Base-by-base conservation (phyloP, 2,888 invertebrate genomes). In the Andricus quercusramuli region DNA sequence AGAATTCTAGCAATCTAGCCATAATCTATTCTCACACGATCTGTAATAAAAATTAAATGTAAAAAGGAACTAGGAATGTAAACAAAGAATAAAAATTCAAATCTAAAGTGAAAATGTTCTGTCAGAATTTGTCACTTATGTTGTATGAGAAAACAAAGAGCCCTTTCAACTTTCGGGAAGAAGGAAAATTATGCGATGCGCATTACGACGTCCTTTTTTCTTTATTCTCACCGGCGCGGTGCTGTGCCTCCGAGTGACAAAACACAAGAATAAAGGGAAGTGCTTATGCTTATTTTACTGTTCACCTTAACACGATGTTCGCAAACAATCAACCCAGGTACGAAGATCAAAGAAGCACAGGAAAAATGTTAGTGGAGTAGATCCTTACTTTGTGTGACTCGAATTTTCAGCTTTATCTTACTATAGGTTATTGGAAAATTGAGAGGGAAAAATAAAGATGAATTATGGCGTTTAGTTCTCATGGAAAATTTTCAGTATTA, bases 241-340 rank as follows among this genome's bases (percentile, higher is more conserved):
- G 20, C 51, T 0, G 5, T 37, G 22, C 22, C 13, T 67, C 4
- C 13, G 22, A 41, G 41, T 15, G 15, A 41, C 22, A 67, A 41
- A 67, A 41, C 15, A 1, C 67, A n/a, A 5, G 41, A 67, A 67
- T 41, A 67, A 67, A 67, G 67, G 15, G 20, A n/a, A 67, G 41
- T 56, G 56, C n/a, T 56, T n/a, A 56, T 67, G 41, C 41, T 67
- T 41, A 67, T 41, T 67, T 15, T 11, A 37, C 67, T 67, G 41
- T 67, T 67, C 41, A 41, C 67, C 15, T 41, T 41, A 67, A 67
- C 67, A 11, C 67, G 41, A 67, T 41, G 67, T 41, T 32, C 41
- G n/a, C 15, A 22, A 22, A 22, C 67, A 67, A 41, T 37, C 41
- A 41, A 41, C 13, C 15, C 15, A 56, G n/a, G 1, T n/a, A 56